Evolutionary conservation across 2,888 invertebrate species (phyloP).

Genomic region (Philereme vetulata): DNA sequence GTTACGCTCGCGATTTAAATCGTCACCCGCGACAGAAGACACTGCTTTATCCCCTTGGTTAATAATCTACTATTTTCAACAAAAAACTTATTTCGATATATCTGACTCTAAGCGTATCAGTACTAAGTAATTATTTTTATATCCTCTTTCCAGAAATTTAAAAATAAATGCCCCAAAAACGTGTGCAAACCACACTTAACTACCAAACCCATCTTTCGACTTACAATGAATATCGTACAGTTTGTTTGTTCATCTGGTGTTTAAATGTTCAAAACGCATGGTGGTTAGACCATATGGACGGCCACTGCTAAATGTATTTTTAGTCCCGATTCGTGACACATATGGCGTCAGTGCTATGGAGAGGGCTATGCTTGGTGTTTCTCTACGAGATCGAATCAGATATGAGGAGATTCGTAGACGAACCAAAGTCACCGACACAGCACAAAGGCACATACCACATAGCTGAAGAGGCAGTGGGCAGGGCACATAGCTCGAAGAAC

Average conservation of each 20-base stretch:
- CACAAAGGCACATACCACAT: no score
- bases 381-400: no score
- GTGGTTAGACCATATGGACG: constrained; percentile 51
- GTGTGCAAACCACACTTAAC: constrained; percentile 24
- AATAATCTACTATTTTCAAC: no score
- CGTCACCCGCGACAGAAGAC: no score
- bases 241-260: constrained; percentile 60
- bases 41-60: no score
- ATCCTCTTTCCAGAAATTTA: constrained; percentile 45
- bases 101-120: no score
- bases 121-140: neutral
- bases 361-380: neutral
- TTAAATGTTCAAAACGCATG: constrained; percentile 35
- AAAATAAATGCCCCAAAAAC: constrained; percentile 42
- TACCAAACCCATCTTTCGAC: constrained; percentile 14
- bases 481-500: neutral
- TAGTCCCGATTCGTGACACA: constrained; percentile 49
- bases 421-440: no score
- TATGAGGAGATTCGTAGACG: no score
- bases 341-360: constrained; percentile 38
- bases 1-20: no score
- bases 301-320: constrained; percentile 41
- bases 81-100: no score
- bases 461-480: constrained; percentile 2
- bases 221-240: constrained; percentile 29